Conservation (phyloP, 2,113 vertebrate species). For the Symphodus melops region DNA sequence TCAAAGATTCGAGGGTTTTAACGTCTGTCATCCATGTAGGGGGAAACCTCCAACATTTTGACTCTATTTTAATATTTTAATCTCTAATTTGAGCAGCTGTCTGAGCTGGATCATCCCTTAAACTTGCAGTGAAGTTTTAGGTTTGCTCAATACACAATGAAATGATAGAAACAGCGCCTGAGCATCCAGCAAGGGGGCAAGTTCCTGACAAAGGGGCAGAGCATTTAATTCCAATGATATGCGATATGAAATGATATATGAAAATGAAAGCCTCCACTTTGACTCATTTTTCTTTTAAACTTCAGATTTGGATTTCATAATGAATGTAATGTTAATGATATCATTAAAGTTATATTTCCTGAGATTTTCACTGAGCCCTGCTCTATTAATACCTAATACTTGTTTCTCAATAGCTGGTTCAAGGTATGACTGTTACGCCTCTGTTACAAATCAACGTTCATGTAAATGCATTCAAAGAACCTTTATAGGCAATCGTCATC, state of each 20-base stretch:
- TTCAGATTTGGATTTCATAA: constrained; percentile 1
- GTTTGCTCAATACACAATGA: constrained; percentile 38
- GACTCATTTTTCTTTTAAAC: background rate
- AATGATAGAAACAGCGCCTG: constrained; percentile 48
- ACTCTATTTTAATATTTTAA: constrained; percentile 71
- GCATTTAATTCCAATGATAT: background rate
- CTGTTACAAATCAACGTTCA: too few species aligned
- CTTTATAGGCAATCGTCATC: too few species aligned
- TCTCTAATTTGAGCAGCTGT: constrained; percentile 62
- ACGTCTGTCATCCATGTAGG: constrained; percentile 36
- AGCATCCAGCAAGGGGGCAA: constrained; percentile 35
- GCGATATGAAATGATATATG: background rate
- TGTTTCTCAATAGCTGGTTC: background rate
- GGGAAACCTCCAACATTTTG: constrained; percentile 53
- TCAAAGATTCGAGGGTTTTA: constrained; percentile 38
- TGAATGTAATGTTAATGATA: background rate
- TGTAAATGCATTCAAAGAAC: too few species aligned
- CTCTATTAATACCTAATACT: background rate
- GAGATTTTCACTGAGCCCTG: background rate
- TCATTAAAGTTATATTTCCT: background rate
- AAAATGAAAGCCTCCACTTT: background rate
- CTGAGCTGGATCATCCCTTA: constrained; percentile 53
- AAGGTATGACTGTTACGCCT: too few species aligned
- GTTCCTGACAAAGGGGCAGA: constrained; percentile 5
- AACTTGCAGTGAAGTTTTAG: constrained; percentile 54